phyloP scores from a whole-genome alignment of 2,888 invertebrate species.

The Limnephilus lunatus region DNA sequence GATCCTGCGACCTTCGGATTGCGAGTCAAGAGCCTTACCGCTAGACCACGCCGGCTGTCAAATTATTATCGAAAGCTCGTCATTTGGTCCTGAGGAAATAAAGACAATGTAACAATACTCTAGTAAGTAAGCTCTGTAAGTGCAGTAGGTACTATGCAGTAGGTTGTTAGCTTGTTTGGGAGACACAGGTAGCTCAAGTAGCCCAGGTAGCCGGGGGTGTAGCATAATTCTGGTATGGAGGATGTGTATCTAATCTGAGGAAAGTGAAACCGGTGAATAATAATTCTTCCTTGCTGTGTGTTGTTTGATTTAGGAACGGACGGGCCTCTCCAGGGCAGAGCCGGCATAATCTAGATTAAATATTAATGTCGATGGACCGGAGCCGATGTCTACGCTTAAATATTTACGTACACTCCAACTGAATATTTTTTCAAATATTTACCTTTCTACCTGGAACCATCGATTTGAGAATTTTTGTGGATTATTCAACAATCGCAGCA shows the following conservation, averaged over 20 bases:
- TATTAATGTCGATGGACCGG: slow-evolving; percentile 56
- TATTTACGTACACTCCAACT: slow-evolving; percentile 56
- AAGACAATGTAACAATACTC: too few species aligned
- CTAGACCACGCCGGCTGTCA: too few species aligned
- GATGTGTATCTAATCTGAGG: slow-evolving; percentile 48
- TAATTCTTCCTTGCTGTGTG: slow-evolving; percentile 54
- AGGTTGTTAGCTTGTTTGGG: not conserved
- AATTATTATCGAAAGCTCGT: too few species aligned
- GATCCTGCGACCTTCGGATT: too few species aligned
- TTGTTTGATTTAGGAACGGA: slow-evolving; percentile 57
- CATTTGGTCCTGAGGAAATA: too few species aligned
- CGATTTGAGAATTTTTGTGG: not conserved
- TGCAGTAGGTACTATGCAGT: too few species aligned
- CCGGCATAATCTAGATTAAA: slow-evolving; percentile 62
- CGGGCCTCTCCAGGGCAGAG: slow-evolving; percentile 25
- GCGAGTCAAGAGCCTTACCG: too few species aligned
- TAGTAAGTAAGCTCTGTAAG: too few species aligned
- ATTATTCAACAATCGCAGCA: not conserved
- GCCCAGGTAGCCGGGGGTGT: not conserved
- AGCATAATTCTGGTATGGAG: not conserved
- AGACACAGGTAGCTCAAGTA: not conserved
- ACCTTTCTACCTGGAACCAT: slow-evolving; percentile 35
- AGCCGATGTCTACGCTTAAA: slow-evolving; percentile 57
- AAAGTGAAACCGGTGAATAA: slow-evolving; percentile 61
- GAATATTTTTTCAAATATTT: slow-evolving; percentile 61